Evolutionary conservation across 2,888 invertebrate species (phyloP), one percentile per base, ranked within the genome.

Genomic region (Spilosoma lubricipeda): DNA sequence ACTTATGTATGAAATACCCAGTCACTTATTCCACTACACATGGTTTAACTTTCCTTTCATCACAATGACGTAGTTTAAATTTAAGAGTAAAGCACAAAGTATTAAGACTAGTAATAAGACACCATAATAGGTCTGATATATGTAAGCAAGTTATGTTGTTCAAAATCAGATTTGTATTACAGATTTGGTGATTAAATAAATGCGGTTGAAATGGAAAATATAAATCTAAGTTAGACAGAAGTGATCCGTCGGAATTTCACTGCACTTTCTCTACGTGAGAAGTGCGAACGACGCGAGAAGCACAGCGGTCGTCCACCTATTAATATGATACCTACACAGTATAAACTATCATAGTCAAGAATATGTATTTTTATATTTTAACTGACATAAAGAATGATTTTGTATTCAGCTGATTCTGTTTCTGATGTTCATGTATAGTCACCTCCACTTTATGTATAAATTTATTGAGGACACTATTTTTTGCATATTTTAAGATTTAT

Each of bases 211-310:
- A n/a, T n/a, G n/a, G n/a, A n/a, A n/a, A n/a, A n/a, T n/a, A n/a
- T n/a, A n/a, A n/a, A n/a, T n/a, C n/a, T n/a, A n/a, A n/a, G 59
- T 33, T 71, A 80, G 77, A 80, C 75, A 79, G 70, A 77, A 74
- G 67, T 64, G 45, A 77, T 82, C 77, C 72, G 74, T 77, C 67
- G 70, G 64, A 80, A 87, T 87, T 88, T 88, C 83, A 80, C 85
- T 71, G 76, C 84, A 81, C 88, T 88, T 86, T 88, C 88, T 84
- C 88, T 79, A 75, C 67, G 69, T 70, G 72, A 63, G 59, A 70
- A 27, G 39, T 18, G 18, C 39, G 69, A 30, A 3, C 27, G 27
- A n/a, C n/a, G 27, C 59, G 0, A 59, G 5, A 73, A 67, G 75
- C 72, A 77, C 76, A 77, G 70, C 79, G 73, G 70, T 77, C 52